These are phyloP conservation scores for Xanthorhoe designata DNA, from an alignment of 2,888 invertebrate species.

Conservation along the genomic window DNA sequence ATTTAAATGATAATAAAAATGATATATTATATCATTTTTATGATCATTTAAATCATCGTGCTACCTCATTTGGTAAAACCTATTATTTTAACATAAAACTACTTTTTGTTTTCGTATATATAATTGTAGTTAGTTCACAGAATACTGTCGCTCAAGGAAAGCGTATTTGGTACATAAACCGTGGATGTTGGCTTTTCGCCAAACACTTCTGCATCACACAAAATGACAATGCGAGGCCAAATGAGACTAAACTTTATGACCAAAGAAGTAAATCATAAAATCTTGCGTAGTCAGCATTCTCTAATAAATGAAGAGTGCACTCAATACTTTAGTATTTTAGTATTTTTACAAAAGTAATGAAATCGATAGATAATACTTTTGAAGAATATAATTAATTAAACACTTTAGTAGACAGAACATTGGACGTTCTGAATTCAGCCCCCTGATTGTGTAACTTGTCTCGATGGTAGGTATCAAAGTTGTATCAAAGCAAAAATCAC, in stretches of 20 bases:
- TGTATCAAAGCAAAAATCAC: too few species aligned
- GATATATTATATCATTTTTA: too few species aligned
- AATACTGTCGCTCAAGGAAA: constrained; percentile 20
- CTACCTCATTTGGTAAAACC: too few species aligned
- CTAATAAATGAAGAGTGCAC: background rate
- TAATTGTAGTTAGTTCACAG: background rate
- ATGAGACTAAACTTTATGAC: constrained; percentile 25
- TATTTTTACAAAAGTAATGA: background rate
- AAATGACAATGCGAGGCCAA: constrained; percentile 24
- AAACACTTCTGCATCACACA: constrained; percentile 37
- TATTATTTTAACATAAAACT: background rate
- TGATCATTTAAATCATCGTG: too few species aligned
- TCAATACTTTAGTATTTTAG: background rate
- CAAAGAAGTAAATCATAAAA: constrained; percentile 21
- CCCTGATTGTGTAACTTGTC: too few species aligned
- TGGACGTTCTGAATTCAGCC: too few species aligned
- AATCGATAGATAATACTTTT: background rate
- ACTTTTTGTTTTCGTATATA: background rate
- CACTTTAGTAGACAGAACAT: too few species aligned
- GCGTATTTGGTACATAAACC: constrained; percentile 53
- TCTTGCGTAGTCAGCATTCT: constrained; percentile 9
- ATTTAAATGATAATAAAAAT: too few species aligned
- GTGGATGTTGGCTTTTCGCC: constrained; percentile 50
- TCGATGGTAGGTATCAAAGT: too few species aligned
- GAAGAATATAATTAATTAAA: too few species aligned